Evolutionary conservation across 2,113 vertebrate genomes (phyloP).

Genomic region (Paradoxurus hermaphroditus): DNA sequence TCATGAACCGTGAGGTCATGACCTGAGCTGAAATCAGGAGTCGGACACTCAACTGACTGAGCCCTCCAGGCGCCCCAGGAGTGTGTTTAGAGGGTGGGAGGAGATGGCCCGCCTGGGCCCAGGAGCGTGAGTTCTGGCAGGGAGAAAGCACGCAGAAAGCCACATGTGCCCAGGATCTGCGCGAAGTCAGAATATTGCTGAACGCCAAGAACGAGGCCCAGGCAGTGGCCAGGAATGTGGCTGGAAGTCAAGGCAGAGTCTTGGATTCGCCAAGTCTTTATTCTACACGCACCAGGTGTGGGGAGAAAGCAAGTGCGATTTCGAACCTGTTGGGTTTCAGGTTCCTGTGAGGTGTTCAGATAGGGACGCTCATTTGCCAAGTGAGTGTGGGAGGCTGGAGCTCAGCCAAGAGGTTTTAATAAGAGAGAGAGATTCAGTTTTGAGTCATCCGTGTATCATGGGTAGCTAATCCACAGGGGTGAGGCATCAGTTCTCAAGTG

Average conservation of each 20-base stretch:
- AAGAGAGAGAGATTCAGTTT: background rate
- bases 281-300: background rate
- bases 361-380: background rate
- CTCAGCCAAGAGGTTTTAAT: background rate
- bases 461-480: background rate
- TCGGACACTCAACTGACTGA: no score
- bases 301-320: background rate
- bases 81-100: background rate
- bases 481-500: background rate
- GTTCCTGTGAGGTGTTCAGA: background rate
- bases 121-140: background rate
- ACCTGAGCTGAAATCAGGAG: no score
- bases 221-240: background rate
- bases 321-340: background rate
- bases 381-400: background rate
- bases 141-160: background rate
- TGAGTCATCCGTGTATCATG: background rate
- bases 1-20: no score
- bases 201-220: background rate
- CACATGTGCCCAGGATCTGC: background rate
- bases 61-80: no score
- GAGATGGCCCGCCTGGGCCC: background rate
- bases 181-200: background rate
- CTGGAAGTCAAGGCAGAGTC: background rate
- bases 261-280: background rate